Base-by-base conservation (phyloP, 2,113 vertebrate genomes). In the Phodopus roborovskii region DNA sequence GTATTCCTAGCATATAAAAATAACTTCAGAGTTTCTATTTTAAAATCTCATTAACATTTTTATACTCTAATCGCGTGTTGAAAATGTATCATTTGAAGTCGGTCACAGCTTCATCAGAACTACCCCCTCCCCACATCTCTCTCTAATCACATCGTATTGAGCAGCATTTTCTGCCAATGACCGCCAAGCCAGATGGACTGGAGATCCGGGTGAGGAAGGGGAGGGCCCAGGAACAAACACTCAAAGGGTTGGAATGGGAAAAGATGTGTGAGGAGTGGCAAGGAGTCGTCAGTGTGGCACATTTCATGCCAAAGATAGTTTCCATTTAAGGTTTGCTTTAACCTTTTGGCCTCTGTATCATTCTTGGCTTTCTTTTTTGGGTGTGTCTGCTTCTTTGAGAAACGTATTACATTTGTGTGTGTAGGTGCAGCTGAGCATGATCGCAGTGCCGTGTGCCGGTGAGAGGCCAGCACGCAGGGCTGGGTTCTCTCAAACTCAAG, bases 21-120 rank as follows among this genome's bases (percentile, higher is more conserved):
- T 98, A 97, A 96, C 96, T 95, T 87, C 33, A 88, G 53, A 33
- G 36, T 94, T 97, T 75, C 97, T 97, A 97, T 97, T 97, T 97
- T 92, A 96, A 97, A 97, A 95, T 92, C 81, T 95, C 94, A 96
- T 97, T 96, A 96, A 90, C 88, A 94, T 95, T 97, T 97, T 95
- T 95, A 94, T 97, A 92, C 92, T 96, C 88, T 95, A 79, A 96
- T 97, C 91, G 88, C 83, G 88, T 81, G 56, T 97, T 97, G 64
- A 97, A 98, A 92, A 94, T 98, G 84, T 96, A 97, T 95, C 85
- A 88, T 85, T 89, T 95, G 92, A 92, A 96, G 94, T 94, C n/a
- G 88, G 19, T 97, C 85, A 70, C 39, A 81, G 93, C 42, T 95
- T 97, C 90, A 90, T 94, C 85, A 90, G n/a, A 92, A 66, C 66